A percentile compares a stretch with the other conserved stretches of the same genome.
These are phyloP conservation scores for Cyprinodon brontotheroides DNA, from an alignment of 2,113 vertebrate genomes.

Conservation along the genomic window DNA sequence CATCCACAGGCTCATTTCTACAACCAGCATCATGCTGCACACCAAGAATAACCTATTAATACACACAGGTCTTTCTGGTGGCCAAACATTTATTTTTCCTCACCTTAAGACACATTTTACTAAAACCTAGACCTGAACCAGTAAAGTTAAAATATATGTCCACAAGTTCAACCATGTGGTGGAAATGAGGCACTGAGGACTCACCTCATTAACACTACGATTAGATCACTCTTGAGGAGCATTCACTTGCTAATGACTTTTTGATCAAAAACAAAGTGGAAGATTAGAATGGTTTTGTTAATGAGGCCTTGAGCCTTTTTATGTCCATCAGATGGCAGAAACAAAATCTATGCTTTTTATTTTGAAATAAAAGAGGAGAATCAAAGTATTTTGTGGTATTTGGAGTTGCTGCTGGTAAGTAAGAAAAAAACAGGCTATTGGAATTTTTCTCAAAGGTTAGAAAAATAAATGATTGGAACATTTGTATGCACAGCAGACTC, in stretches of 20 bases:
- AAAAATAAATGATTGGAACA: background rate
- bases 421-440: background rate
- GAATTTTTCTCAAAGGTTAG: background rate
- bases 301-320: background rate
- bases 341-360: background rate
- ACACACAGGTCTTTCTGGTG: background rate
- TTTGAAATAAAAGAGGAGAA: background rate
- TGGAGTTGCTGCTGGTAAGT: too few species aligned
- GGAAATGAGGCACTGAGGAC: background rate
- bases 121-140: background rate
- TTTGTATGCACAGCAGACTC: background rate
- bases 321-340: background rate
- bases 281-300: background rate
- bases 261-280: background rate
- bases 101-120: background rate
- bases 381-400: background rate
- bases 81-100: background rate
- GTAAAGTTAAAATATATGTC: background rate
- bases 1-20: background rate
- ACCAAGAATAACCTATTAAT: background rate
- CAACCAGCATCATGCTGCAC: background rate
- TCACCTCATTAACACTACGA: constrained; percentile 10
- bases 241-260: background rate
- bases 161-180: background rate
- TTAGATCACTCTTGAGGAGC: background rate